phyloP scores from a whole-genome alignment of 2,888 invertebrate species.

The Drosophila robusta region DNA sequence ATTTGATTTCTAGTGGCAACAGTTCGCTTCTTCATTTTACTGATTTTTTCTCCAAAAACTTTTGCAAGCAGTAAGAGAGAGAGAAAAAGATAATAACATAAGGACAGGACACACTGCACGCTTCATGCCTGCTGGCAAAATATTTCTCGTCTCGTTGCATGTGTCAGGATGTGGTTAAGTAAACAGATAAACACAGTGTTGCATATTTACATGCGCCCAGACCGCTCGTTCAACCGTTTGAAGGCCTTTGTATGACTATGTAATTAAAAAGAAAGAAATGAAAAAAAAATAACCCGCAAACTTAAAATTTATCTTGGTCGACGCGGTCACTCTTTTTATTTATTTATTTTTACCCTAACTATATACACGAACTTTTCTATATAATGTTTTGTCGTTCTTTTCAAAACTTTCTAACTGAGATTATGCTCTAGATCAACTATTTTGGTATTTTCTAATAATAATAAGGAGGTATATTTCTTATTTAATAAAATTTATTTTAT shows the following conservation, averaged over 20 bases:
- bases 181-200: slow-evolving; percentile 49
- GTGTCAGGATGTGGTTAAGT: slow-evolving; percentile 14
- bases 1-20: slow-evolving; percentile 50
- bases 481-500: no score
- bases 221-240: slow-evolving; percentile 29
- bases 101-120: slow-evolving; percentile 19
- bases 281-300: slow-evolving; percentile 3
- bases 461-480: no score
- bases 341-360: not conserved
- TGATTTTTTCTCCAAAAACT: slow-evolving; percentile 20
- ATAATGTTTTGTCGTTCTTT: not conserved
- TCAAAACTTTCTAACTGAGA: no score
- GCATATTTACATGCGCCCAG: slow-evolving; percentile 57
- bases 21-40: slow-evolving; percentile 9
- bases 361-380: no score
- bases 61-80: not conserved
- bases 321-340: not conserved
- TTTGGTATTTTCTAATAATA: no score
- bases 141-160: slow-evolving; percentile 49
- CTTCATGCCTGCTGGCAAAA: slow-evolving; percentile 40
- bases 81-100: slow-evolving; percentile 8
- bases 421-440: no score
- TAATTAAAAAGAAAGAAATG: slow-evolving; percentile 58
- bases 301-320: not conserved
- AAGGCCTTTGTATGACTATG: slow-evolving; percentile 44